phyloP scores from a whole-genome alignment of 2,797 vertebrate species.

The Taeniopygia guttata region DNA sequence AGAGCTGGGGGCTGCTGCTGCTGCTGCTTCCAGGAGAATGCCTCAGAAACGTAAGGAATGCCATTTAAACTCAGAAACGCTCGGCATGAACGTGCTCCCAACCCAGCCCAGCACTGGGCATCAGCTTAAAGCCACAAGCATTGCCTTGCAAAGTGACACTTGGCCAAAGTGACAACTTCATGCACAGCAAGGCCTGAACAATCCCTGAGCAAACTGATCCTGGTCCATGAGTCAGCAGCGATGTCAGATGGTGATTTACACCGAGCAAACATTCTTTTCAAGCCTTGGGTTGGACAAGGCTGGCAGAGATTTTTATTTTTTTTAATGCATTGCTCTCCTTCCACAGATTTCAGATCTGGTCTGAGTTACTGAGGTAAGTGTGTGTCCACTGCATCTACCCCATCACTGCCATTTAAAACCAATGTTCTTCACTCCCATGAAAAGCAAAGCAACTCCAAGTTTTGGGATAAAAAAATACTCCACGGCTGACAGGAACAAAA shows the following conservation, averaged over 20 bases:
- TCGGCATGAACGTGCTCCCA: neutral
- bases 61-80: neutral
- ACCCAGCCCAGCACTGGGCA: neutral
- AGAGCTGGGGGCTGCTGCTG: constrained; percentile 22
- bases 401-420: neutral
- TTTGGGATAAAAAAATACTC: neutral
- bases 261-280: neutral
- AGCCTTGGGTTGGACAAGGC: neutral
- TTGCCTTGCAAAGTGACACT: neutral
- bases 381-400: neutral
- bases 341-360: neutral
- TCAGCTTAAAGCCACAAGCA: neutral
- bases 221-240: neutral
- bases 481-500: neutral
- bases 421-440: neutral
- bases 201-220: neutral
- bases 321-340: neutral
- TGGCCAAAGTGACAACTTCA: neutral
- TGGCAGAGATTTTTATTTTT: neutral
- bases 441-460: neutral
- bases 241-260: neutral
- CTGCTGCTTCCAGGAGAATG: constrained; percentile 4
- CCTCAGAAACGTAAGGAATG: neutral
- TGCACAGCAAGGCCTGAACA: neutral
- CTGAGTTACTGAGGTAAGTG: neutral